Evolutionary conservation across 1,140 invertebrate genomes (phyloP).

Genomic region (Atta cephalotes): DNA sequence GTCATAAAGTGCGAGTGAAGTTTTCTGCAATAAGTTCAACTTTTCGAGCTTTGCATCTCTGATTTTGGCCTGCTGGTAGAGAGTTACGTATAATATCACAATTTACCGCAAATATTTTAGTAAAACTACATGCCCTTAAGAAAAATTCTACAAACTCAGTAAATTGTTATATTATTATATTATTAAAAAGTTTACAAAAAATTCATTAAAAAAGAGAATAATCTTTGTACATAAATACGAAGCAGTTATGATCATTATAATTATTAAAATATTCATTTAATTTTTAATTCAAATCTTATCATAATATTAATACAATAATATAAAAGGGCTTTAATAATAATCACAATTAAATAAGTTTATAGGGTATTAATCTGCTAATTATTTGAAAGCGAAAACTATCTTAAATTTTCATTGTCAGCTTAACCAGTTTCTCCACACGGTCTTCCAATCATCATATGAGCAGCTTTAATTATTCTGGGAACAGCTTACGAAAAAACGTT

Average conservation of each 20-base stretch:
- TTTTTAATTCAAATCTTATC: neutral
- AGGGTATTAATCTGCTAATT: too few relatives aligned
- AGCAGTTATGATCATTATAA: neutral
- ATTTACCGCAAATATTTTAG: constrained; percentile 37
- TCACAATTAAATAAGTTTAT: too few relatives aligned
- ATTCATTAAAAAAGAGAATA: neutral
- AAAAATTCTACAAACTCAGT: neutral
- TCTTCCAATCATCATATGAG: too few relatives aligned
- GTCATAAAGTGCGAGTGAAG: constrained; percentile 39
- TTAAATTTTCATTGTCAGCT: too few relatives aligned
- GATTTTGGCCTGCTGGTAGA: constrained; percentile 7
- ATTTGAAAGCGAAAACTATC: too few relatives aligned
- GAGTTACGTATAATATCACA: neutral
- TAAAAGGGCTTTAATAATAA: too few relatives aligned
- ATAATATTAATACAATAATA: neutral
- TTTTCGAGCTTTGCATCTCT: constrained; percentile 51
- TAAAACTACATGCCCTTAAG: neutral
- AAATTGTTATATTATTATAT: neutral
- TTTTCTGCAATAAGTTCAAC: constrained; percentile 20
- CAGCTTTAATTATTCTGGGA: too few relatives aligned
- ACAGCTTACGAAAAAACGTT: too few relatives aligned
- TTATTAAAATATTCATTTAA: neutral
- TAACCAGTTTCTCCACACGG: too few relatives aligned
- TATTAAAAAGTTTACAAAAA: neutral
- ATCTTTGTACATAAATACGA: neutral